Conservation (phyloP, 2,113 vertebrate genomes). For the Eurypyga helias region DNA sequence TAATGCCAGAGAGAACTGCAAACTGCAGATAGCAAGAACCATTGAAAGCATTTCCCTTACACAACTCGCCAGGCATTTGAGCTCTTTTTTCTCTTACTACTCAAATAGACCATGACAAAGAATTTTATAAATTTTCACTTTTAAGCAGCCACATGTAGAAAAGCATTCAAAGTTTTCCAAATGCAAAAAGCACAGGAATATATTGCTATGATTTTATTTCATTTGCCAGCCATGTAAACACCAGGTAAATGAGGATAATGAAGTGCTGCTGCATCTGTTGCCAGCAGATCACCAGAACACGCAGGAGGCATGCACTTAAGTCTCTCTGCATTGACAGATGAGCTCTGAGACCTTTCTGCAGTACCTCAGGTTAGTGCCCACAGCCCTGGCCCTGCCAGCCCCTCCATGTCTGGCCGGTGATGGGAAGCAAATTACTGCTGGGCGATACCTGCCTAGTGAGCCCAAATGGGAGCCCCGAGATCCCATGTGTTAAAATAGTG, state of each 20-base stretch:
- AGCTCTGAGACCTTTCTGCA: background rate
- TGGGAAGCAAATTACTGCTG: background rate
- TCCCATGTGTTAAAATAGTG: background rate
- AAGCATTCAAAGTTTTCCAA: background rate
- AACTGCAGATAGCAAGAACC: background rate
- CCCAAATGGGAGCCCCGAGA: background rate
- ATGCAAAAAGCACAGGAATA: background rate
- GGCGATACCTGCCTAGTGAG: background rate
- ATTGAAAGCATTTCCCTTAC: background rate
- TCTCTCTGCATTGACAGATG: background rate
- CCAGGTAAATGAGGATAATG: background rate
- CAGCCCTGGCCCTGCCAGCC: background rate
- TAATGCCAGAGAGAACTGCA: background rate
- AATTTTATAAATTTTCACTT: background rate
- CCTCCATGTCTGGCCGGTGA: background rate
- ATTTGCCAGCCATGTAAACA: background rate
- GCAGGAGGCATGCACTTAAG: background rate
- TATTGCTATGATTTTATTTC: background rate
- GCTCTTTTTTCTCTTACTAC: background rate
- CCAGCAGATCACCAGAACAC: background rate
- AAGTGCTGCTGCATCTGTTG: fast-evolving
- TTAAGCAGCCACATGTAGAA: background rate
- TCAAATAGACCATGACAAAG: background rate
- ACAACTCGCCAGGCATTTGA: background rate
- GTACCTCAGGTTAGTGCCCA: background rate